Percentiles rank a stretch among this genome's conserved stretches.
Conservation (phyloP, 2,888 invertebrate genomes). For the Hoplodrina blanda region DNA sequence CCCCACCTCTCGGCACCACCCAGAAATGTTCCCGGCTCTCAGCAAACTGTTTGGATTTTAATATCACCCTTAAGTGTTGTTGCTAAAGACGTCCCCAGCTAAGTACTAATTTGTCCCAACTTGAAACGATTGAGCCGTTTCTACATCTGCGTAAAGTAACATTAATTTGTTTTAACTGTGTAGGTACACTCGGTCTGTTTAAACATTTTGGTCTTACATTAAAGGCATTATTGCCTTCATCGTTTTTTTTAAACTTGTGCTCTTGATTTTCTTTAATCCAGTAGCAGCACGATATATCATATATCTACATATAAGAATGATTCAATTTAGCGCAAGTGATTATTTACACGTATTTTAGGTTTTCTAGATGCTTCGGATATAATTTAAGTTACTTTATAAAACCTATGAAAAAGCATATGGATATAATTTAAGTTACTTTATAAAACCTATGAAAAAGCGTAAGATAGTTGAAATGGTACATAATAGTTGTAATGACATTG, state of each 20-base stretch:
- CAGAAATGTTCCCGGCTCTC: slow-evolving; percentile 63
- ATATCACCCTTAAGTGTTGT: slow-evolving; percentile 89
- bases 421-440: too few relatives aligned
- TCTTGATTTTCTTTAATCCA: neutral
- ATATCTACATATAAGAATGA: too few relatives aligned
- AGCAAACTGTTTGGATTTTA: slow-evolving; percentile 87
- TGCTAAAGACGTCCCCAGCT: slow-evolving; percentile 83
- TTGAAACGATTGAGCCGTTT: slow-evolving; percentile 81
- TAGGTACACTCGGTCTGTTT: slow-evolving; percentile 40
- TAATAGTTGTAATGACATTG: too few relatives aligned
- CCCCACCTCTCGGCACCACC: slow-evolving; percentile 54
- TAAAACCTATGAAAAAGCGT: too few relatives aligned
- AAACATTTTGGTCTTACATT: slow-evolving; percentile 20
- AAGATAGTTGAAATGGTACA: too few relatives aligned
- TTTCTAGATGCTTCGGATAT: too few relatives aligned
- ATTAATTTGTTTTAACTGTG: slow-evolving; percentile 61
- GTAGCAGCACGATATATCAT: too few relatives aligned
- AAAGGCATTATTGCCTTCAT: neutral
- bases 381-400: too few relatives aligned
- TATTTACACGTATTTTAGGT: too few relatives aligned
- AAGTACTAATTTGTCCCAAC: slow-evolving; percentile 88
- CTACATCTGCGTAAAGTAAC: slow-evolving; percentile 57
- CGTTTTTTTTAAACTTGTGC: neutral
- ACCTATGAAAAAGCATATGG: too few relatives aligned
- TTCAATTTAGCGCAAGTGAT: too few relatives aligned